These are phyloP conservation scores for Sebastes minor DNA, from an alignment of 2,797 vertebrate genomes.

Conservation along the genomic window DNA sequence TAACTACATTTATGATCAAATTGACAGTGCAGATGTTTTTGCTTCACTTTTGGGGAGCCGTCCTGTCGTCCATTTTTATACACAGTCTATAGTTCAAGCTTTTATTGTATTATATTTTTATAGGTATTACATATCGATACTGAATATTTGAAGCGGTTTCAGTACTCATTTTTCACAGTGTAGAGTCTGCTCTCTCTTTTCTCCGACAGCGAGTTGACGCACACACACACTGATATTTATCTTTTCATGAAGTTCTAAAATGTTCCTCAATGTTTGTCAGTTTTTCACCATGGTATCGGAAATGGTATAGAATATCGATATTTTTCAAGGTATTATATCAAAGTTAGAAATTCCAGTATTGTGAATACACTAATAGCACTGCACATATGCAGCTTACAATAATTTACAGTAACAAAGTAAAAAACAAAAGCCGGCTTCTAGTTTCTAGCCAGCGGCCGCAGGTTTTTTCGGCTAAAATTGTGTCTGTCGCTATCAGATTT, in stretches of 20 bases:
- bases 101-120: no score
- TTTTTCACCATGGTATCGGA: background rate
- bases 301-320: background rate
- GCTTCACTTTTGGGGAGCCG: no score
- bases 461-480: background rate
- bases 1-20: no score
- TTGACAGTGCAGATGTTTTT: no score
- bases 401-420: background rate
- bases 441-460: background rate
- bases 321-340: background rate
- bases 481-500: background rate
- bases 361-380: background rate
- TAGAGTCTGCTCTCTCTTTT: background rate
- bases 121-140: background rate
- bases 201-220: background rate
- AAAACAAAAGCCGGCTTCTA: background rate
- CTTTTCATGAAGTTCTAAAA: background rate
- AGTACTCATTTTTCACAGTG: rapidly evolving
- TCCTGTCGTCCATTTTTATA: no score
- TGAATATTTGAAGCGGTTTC: background rate
- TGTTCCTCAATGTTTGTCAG: background rate
- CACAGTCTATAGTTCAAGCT: no score
- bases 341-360: background rate
- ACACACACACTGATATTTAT: background rate
- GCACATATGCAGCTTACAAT: background rate